Conservation (phyloP, 2,888 invertebrate species). For the Troilus luridus region DNA sequence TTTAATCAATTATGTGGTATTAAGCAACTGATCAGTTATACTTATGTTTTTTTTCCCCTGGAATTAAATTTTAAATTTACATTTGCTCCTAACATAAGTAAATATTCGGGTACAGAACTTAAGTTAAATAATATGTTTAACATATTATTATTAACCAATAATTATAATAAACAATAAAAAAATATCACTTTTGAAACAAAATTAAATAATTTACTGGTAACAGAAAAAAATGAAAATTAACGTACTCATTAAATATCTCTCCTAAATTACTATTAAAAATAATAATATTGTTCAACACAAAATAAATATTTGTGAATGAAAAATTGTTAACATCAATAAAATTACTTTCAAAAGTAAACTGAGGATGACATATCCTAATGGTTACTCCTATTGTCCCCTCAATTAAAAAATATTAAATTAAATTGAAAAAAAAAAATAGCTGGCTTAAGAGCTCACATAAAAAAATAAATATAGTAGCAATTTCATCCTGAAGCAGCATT, state of each 20-base stretch:
- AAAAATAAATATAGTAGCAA: conserved; percentile 29
- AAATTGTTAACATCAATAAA: conserved; percentile 19
- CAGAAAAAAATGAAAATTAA: neutral
- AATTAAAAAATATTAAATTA: neutral
- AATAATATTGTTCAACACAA: neutral
- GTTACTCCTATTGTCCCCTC: neutral
- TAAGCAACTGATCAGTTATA: neutral
- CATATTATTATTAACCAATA: neutral
- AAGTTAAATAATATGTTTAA: neutral
- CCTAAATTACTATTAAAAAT: neutral
- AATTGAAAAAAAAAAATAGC: conserved; percentile 3
- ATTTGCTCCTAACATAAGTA: neutral
- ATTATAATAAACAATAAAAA: neutral
- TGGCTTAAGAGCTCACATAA: conserved; percentile 23
- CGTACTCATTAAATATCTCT: neutral
- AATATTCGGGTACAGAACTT: neutral
- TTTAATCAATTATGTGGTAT: neutral
- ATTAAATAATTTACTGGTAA: conserved; percentile 1
- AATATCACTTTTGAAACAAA: conserved; percentile 4
- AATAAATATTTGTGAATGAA: conserved; percentile 37
- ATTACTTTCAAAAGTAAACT: conserved; percentile 4
- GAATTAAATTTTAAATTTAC: neutral
- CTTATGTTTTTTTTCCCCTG: neutral
- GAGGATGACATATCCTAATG: conserved; percentile 50
- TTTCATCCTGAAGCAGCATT: conserved; percentile 8